Evolutionary conservation across 2,888 invertebrate species (phyloP).

Genomic region (Onthophagus sagittarius): DNA sequence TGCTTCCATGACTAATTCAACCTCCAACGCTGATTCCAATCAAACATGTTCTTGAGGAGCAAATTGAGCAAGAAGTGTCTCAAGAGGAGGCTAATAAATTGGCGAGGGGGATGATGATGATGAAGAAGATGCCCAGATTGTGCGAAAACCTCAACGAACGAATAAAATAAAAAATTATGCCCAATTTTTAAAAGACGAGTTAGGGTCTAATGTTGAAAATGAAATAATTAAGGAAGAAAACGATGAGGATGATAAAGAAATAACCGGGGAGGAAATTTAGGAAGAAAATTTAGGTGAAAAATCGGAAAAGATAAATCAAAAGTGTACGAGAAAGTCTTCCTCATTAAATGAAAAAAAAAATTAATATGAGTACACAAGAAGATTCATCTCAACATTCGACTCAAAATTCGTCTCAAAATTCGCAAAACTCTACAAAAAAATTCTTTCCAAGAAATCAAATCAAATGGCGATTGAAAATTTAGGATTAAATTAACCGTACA

Average conservation of each 20-base stretch:
- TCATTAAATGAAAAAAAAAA: constrained; percentile 25
- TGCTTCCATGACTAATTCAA: too few relatives aligned
- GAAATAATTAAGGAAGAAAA: constrained; percentile 28
- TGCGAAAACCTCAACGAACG: constrained; percentile 53
- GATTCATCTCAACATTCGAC: not conserved
- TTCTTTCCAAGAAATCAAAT: constrained; percentile 10
- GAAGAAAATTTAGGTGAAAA: not conserved
- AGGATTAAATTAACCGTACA: constrained; percentile 37
- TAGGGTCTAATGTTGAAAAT: constrained; percentile 39
- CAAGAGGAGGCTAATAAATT: constrained; percentile 15
- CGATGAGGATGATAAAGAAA: constrained; percentile 28
- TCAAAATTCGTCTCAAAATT: constrained; percentile 10
- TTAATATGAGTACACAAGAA: not conserved
- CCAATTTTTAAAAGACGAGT: constrained; percentile 54
- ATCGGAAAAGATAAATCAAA: too few relatives aligned
- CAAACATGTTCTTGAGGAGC: too few relatives aligned
- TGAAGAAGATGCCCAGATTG: constrained; percentile 36
- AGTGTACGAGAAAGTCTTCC: constrained; percentile 34
- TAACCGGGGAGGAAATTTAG: constrained; percentile 44
- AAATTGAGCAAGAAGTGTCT: constrained; percentile 44
- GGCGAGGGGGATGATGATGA: constrained; percentile 32
- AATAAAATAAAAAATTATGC: constrained; percentile 57
- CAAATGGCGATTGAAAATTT: constrained; percentile 34
- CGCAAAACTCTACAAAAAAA: too few relatives aligned
- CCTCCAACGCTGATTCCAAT: too few relatives aligned